Percentiles rank a stretch among this genome's conserved stretches.
Conservation (phyloP, 2,113 vertebrate genomes). For the Entosphenus tridentatus region DNA sequence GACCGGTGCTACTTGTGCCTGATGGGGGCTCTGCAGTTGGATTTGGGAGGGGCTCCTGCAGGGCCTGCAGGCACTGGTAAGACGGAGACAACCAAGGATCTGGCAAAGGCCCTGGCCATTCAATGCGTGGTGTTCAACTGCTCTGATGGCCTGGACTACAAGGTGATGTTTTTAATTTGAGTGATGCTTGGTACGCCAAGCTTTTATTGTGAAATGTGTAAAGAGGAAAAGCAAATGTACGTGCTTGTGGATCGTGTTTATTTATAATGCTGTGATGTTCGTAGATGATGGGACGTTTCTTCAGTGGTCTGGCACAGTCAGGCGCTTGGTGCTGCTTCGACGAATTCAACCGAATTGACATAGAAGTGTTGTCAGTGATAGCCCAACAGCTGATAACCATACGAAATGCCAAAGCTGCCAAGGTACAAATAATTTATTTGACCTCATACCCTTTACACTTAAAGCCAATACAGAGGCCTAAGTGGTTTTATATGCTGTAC, state of each 20-base stretch:
- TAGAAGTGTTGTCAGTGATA: constrained; percentile 47
- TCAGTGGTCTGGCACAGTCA: constrained; percentile 44
- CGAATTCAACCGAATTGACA: constrained; percentile 50
- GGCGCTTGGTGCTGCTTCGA: constrained; percentile 51
- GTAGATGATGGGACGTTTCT: constrained; percentile 55
- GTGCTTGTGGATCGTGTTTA: constrained; percentile 1
- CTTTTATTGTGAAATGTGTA: no score
- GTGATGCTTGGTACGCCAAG: no score
- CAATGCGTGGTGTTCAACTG: constrained; percentile 72
- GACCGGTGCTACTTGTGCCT: constrained; percentile 54
- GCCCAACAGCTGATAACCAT: constrained; percentile 49
- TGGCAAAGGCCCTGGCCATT: constrained; percentile 54
- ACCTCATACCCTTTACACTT: no score
- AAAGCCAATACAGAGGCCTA: no score
- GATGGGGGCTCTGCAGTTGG: constrained; percentile 58
- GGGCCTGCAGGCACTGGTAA: constrained; percentile 61
- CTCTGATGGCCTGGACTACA: constrained; percentile 60
- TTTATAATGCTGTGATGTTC: constrained; percentile 10
- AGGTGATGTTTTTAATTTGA: constrained; percentile 20
- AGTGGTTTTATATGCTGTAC: no score
- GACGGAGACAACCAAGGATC: constrained; percentile 58
- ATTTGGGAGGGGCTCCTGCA: constrained; percentile 51
- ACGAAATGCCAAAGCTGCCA: constrained; percentile 35
- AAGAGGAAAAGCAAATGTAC: not conserved
- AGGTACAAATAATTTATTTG: constrained; percentile 19